Conservation (phyloP, 1,140 invertebrate species). For the Drosophila nasuta region DNA sequence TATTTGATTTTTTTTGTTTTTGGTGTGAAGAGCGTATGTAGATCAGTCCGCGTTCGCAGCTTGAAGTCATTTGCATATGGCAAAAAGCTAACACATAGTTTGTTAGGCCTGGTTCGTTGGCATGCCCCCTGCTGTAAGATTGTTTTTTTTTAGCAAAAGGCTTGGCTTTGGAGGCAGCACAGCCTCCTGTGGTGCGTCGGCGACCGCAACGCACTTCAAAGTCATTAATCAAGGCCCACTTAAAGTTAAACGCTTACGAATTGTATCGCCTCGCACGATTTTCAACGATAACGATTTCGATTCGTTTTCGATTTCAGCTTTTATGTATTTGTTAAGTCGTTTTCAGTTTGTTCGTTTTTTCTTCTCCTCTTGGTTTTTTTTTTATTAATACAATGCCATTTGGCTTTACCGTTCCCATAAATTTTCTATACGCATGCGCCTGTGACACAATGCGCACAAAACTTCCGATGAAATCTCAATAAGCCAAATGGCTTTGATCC, state of each 20-base stretch:
- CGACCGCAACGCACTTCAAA: conserved; percentile 60
- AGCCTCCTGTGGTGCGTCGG: conserved; percentile 66
- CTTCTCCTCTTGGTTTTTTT: not conserved
- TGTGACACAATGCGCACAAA: conserved; percentile 66
- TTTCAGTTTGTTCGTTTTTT: not conserved
- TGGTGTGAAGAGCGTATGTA: conserved; percentile 12
- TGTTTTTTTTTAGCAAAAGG: conserved; percentile 21
- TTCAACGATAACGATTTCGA: conserved; percentile 66
- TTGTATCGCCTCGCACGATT: conserved; percentile 71
- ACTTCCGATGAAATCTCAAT: conserved; percentile 79
- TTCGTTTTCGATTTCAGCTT: conserved; percentile 35
- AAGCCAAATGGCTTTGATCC: conserved; percentile 59
- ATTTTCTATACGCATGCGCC: conserved; percentile 71
- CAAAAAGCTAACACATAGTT: conserved; percentile 7
- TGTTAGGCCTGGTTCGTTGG: conserved; percentile 12
- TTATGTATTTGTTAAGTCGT: conserved; percentile 23
- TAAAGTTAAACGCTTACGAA: conserved; percentile 81
- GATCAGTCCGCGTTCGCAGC: conserved; percentile 14
- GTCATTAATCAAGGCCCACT: conserved; percentile 80
- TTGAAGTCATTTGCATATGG: conserved; percentile 8
- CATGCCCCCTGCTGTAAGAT: conserved; percentile 28
- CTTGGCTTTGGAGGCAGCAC: conserved; percentile 29
- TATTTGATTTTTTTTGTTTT: not conserved
- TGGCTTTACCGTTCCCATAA: conserved; percentile 75
- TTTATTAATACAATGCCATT: conserved; percentile 79